Evolutionary conservation across 2,113 vertebrate species (phyloP).

Genomic region (Nymphicus hollandicus): DNA sequence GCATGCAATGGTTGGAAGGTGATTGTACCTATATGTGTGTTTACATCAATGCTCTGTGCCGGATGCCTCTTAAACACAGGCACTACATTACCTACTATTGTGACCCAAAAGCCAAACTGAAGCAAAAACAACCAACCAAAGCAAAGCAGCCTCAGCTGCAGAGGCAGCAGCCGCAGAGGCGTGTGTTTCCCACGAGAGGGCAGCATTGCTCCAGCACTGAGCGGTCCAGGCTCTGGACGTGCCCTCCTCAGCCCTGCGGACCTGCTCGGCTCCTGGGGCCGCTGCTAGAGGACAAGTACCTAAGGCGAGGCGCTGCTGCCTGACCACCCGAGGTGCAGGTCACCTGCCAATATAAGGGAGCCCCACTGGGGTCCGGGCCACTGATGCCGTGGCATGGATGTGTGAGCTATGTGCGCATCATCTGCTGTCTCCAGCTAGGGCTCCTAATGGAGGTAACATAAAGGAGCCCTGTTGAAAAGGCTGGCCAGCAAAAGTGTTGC

Average conservation of each 20-base stretch:
- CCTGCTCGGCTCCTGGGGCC: neutral
- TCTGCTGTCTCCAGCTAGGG: neutral
- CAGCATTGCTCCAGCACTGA: neutral
- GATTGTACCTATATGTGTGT: accelerated
- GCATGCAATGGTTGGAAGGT: accelerated
- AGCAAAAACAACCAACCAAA: no score
- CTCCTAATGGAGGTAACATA: neutral
- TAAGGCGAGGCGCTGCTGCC: neutral
- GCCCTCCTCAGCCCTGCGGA: neutral
- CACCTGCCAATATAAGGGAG: neutral
- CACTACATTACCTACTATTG: accelerated
- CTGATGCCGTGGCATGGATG: neutral
- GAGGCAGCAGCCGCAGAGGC: neutral
- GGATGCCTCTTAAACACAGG: accelerated
- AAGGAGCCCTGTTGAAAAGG: neutral
- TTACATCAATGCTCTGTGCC: accelerated
- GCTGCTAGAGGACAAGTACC: neutral
- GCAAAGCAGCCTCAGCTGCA: neutral
- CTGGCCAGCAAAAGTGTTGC: neutral
- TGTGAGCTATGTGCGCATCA: neutral
- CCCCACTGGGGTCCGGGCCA: neutral
- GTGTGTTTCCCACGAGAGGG: neutral
- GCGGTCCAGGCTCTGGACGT: neutral
- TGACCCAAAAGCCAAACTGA: neutral
- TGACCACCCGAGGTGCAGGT: neutral